Conservation (phyloP, 2,888 invertebrate genomes). For the Xanthorhoe spadicearia region DNA sequence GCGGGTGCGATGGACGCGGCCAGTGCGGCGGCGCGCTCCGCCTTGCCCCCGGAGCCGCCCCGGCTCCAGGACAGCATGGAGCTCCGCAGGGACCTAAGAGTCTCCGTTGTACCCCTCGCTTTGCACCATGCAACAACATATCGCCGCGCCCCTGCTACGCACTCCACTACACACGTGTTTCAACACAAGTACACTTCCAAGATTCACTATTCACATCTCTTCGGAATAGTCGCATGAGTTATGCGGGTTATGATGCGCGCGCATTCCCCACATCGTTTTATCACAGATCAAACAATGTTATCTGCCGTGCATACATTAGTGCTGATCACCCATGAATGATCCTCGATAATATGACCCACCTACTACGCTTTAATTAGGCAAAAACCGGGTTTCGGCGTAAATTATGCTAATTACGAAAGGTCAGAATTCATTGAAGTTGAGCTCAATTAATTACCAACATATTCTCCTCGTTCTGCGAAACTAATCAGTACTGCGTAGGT, state of each 20-base stretch:
- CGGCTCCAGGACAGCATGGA: conserved; percentile 80
- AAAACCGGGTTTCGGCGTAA: conserved; percentile 4
- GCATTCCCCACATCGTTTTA: conserved; percentile 63
- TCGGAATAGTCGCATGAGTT: conserved; percentile 1
- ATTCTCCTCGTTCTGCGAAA: neutral
- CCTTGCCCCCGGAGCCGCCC: conserved; percentile 63
- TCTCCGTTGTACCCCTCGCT: conserved; percentile 82
- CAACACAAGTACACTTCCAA: conserved; percentile 35
- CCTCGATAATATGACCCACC: conserved; percentile 44
- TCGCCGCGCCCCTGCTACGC: conserved; percentile 68
- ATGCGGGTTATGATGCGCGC: conserved; percentile 51
- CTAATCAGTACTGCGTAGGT: neutral
- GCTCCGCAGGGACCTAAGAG: conserved; percentile 79
- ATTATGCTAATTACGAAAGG: conserved; percentile 8
- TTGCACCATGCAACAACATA: conserved; percentile 79
- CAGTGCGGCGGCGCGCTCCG: conserved; percentile 51
- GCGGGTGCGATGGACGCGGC: conserved; percentile 41
- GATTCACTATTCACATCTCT: conserved; percentile 3
- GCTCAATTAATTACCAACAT: neutral
- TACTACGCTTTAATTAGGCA: conserved; percentile 4
- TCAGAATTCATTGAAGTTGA: neutral
- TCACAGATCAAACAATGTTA: conserved; percentile 74
- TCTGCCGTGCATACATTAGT: conserved; percentile 65
- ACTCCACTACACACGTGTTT: conserved; percentile 55
- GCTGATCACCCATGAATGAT: conserved; percentile 57